Conservation (phyloP, 2,888 invertebrate species). For the Phyllotreta cruciferae region DNA sequence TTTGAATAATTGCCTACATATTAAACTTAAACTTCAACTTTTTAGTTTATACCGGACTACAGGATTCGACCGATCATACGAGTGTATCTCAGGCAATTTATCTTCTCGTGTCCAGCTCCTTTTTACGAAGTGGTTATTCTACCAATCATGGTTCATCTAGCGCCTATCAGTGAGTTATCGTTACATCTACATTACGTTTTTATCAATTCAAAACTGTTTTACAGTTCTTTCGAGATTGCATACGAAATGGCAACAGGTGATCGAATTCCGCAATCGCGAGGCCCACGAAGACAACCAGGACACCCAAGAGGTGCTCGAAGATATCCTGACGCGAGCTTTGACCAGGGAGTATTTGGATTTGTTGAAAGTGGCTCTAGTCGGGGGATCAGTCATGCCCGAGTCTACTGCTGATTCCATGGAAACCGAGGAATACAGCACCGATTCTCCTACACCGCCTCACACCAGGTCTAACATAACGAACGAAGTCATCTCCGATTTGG, state of each 20-base stretch:
- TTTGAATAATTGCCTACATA: background rate
- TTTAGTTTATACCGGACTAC: slow-evolving; percentile 81
- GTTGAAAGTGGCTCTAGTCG: slow-evolving; percentile 76
- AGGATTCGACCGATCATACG: slow-evolving; percentile 83
- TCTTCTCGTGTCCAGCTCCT: slow-evolving; percentile 84
- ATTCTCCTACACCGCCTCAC: slow-evolving; percentile 66
- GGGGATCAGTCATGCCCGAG: slow-evolving; percentile 68
- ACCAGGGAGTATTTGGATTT: slow-evolving; percentile 90
- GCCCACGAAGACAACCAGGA: slow-evolving; percentile 80
- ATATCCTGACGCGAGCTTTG: slow-evolving; percentile 83
- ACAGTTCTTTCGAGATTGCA: slow-evolving; percentile 74
- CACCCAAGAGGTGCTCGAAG: slow-evolving; percentile 84
- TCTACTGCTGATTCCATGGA: slow-evolving; percentile 66
- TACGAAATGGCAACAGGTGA: slow-evolving; percentile 81
- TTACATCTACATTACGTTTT: background rate
- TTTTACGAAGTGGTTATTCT: slow-evolving; percentile 78
- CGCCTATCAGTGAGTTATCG: slow-evolving; percentile 75
- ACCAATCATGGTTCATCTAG: slow-evolving; percentile 79
- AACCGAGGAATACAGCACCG: slow-evolving; percentile 74
- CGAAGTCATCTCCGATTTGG: slow-evolving; percentile 84
- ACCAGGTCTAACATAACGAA: slow-evolving; percentile 63
- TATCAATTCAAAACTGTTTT: slow-evolving; percentile 35
- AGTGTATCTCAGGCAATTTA: slow-evolving; percentile 84
- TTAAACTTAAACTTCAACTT: slow-evolving; percentile 29
- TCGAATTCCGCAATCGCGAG: slow-evolving; percentile 77